phyloP scores from a whole-genome alignment of 2,113 vertebrate genomes.

The Lamprologus sp. region DNA sequence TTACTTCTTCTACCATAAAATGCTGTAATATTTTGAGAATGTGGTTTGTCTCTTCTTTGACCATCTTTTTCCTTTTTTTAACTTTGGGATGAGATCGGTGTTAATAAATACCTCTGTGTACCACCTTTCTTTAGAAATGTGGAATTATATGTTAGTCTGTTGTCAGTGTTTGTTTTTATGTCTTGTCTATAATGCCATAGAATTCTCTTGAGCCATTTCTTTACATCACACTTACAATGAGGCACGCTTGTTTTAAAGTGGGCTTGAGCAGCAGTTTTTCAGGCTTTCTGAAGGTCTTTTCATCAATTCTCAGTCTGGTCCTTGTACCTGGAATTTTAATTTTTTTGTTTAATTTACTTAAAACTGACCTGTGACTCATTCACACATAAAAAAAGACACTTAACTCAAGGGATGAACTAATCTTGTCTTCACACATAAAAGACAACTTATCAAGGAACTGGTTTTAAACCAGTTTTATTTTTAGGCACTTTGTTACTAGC shows the following conservation, averaged over 20 bases:
- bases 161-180: background rate
- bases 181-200: background rate
- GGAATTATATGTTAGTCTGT: background rate
- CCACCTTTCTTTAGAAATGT: background rate
- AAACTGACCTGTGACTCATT: background rate
- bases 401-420: background rate
- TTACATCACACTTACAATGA: background rate
- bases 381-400: background rate
- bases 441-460: background rate
- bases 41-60: background rate
- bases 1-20: background rate
- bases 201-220: background rate
- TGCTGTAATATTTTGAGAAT: background rate
- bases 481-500: background rate
- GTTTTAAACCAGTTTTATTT: background rate
- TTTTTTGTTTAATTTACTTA: background rate
- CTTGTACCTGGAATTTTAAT: accelerated
- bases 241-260: background rate
- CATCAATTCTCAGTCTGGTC: background rate
- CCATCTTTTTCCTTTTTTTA: background rate
- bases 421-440: background rate
- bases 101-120: background rate
- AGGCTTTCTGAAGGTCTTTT: background rate
- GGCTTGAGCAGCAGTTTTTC: background rate
- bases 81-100: background rate